Percentiles rank a stretch among this genome's conserved stretches.
phyloP scores from a whole-genome alignment of 1,140 invertebrate species.

The Bicyclus anynana region DNA sequence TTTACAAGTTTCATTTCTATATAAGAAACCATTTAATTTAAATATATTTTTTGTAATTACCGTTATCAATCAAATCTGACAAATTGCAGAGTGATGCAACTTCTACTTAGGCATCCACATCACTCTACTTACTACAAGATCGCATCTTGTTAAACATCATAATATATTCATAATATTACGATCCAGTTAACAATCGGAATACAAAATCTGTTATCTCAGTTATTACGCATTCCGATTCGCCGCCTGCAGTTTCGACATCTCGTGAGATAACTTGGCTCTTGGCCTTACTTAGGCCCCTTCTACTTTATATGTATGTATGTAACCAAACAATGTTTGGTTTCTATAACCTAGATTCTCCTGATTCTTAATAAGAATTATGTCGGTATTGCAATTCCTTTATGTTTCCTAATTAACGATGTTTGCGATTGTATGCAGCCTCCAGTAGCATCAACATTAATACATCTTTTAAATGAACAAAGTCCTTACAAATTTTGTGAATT shows the following conservation, averaged over 20 bases:
- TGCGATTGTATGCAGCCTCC: too few relatives aligned
- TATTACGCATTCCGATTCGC: constrained; percentile 27
- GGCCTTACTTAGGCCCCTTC: constrained; percentile 24
- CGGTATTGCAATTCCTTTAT: neutral
- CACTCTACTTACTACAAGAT: neutral
- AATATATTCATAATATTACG: constrained; percentile 4
- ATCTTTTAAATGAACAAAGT: too few relatives aligned
- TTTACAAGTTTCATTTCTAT: too few relatives aligned
- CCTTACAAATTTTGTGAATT: too few relatives aligned
- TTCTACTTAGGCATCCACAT: neutral
- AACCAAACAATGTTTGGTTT: constrained; percentile 24
- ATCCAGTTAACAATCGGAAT: constrained; percentile 18
- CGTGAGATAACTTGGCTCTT: constrained; percentile 36
- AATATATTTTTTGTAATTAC: neutral
- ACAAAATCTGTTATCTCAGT: constrained; percentile 15
- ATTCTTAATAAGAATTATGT: constrained; percentile 6
- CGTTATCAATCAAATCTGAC: neutral
- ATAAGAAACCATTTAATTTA: too few relatives aligned
- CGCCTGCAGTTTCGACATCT: constrained; percentile 35
- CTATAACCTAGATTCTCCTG: constrained; percentile 21
- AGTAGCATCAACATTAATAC: too few relatives aligned
- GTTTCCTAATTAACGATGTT: too few relatives aligned
- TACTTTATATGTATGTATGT: constrained; percentile 27
- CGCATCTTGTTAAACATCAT: neutral
- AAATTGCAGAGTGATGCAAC: neutral